phyloP scores from a whole-genome alignment of 2,113 vertebrate genomes.

The Melanostigma gelatinosum region DNA sequence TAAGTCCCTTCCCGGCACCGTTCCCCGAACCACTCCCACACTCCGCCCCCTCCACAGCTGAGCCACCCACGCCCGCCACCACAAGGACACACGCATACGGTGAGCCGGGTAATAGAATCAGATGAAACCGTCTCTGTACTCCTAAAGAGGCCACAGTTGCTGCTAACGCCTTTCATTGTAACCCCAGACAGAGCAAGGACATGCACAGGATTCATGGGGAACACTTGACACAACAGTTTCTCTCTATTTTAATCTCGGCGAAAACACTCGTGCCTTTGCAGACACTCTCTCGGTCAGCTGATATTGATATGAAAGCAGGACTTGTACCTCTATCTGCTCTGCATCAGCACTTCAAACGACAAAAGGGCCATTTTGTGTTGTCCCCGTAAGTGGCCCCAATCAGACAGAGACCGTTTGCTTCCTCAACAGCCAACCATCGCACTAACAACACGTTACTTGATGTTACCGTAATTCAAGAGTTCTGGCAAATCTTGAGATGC shows the following conservation, averaged over 20 bases:
- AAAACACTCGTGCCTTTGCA: not conserved
- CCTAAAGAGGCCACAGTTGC: slow-evolving; percentile 25
- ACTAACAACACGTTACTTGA: slow-evolving; percentile 14
- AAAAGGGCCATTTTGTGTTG: slow-evolving; percentile 29
- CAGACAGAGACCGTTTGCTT: slow-evolving; percentile 21
- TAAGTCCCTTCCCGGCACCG: no score
- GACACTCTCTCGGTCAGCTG: slow-evolving; percentile 9
- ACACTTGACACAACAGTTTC: not conserved
- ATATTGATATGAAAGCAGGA: slow-evolving; percentile 4
- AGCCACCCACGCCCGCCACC: no score
- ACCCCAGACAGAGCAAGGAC: slow-evolving; percentile 2
- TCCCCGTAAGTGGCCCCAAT: slow-evolving; percentile 25
- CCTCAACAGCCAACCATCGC: slow-evolving; percentile 5
- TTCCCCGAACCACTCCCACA: no score
- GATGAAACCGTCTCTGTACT: slow-evolving; percentile 15
- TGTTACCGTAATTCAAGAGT: slow-evolving; percentile 23
- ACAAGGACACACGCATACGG: not conserved
- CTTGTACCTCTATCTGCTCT: slow-evolving; percentile 1
- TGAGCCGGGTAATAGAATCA: slow-evolving; percentile 12
- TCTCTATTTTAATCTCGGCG: slow-evolving; percentile 2
- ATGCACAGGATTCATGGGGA: slow-evolving; percentile 1
- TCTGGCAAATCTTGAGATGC: not conserved
- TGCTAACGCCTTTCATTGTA: slow-evolving; percentile 11
- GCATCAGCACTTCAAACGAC: slow-evolving; percentile 26
- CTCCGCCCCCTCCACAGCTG: no score